Evolutionary conservation across 1,140 invertebrate species (phyloP).

Genomic region (Cydia splendana): DNA sequence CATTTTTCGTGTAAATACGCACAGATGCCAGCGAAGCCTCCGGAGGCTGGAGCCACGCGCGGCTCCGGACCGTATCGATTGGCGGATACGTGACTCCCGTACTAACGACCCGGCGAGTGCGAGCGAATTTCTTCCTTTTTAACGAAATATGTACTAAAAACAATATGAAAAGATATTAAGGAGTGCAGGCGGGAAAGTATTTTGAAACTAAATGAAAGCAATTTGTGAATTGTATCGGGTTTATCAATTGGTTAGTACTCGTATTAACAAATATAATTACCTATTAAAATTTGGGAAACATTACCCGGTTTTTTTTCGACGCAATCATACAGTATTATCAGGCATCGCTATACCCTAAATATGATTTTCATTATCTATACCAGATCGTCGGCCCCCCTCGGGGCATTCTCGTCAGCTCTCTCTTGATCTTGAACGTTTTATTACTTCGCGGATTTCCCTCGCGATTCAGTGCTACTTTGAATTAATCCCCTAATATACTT

Average conservation of each 20-base stretch:
- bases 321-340: no score
- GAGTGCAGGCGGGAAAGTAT: background rate
- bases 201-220: background rate
- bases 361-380: no score
- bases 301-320: no score
- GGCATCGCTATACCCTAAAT: no score
- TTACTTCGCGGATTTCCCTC: background rate
- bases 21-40: constrained; percentile 9
- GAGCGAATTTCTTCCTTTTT: constrained; percentile 4
- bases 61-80: constrained; percentile 6
- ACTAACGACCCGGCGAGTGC: constrained; percentile 6
- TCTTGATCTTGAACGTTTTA: background rate
- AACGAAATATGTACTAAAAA: constrained; percentile 5
- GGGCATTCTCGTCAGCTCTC: no score
- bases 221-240: background rate
- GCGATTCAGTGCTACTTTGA: background rate
- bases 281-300: no score
- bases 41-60: background rate
- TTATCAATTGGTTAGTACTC: no score
- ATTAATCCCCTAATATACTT: background rate
- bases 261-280: no score
- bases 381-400: no score
- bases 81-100: background rate
- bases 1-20: constrained; percentile 18
- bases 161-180: constrained; percentile 10